Percentiles rank a stretch among this genome's conserved stretches.
phyloP scores from a whole-genome alignment of 2,888 invertebrate species.

The Oligia fasciuncula region DNA sequence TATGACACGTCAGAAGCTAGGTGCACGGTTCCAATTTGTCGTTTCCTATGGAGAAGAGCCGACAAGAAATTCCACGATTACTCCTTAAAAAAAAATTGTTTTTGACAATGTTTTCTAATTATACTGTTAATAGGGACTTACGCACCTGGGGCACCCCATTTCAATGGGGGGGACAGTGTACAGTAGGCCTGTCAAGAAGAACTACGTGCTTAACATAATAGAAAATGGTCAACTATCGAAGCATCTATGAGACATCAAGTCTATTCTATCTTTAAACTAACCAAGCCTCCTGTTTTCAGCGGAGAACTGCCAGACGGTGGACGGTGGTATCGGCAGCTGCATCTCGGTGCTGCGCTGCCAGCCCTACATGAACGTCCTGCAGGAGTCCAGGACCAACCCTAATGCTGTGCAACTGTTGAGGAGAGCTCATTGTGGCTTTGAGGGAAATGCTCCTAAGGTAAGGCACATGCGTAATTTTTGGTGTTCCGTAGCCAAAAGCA shows the following conservation, averaged over 20 bases:
- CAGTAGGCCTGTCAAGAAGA: too few relatives aligned
- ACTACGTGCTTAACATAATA: not conserved
- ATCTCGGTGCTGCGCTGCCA: slow-evolving; percentile 88
- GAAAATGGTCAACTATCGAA: not conserved
- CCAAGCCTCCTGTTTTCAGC: slow-evolving; percentile 64
- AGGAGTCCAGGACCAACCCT: slow-evolving; percentile 81
- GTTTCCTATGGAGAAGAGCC: not conserved
- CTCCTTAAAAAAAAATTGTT: not conserved
- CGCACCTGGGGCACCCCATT: not conserved
- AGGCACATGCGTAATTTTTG: not conserved
- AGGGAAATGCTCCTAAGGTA: slow-evolving; percentile 92
- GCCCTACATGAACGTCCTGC: slow-evolving; percentile 82
- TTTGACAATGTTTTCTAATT: not conserved
- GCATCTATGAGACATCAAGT: not conserved
- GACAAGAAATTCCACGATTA: not conserved
- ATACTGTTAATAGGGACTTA: not conserved
- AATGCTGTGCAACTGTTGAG: slow-evolving; percentile 88
- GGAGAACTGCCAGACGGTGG: slow-evolving; percentile 87
- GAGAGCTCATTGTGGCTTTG: slow-evolving; percentile 92
- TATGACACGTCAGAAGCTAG: not conserved
- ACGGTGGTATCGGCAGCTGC: slow-evolving; percentile 88
- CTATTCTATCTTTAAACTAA: not conserved
- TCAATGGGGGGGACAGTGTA: not conserved
- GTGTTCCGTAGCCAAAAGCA: not conserved
- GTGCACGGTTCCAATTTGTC: not conserved